Base-by-base conservation (phyloP, 2,113 vertebrate genomes). In the Platichthys stellatus region DNA sequence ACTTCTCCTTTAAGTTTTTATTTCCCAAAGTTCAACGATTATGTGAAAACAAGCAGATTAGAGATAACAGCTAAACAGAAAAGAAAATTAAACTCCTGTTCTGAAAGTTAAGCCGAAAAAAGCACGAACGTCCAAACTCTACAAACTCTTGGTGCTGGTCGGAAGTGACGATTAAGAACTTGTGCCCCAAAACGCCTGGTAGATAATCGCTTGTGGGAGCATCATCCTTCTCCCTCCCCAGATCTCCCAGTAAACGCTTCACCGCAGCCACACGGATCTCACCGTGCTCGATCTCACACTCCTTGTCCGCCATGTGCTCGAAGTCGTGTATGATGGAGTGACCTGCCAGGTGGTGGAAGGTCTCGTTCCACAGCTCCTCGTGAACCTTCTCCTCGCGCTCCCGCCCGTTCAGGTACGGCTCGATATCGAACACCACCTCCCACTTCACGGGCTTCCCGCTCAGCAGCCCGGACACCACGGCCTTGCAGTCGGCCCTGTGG, bases 211-310 rank as follows among this genome's bases (percentile, higher is more conserved):
- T 31, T 31, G 31, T 31, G 31, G 31, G 6, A 31, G 31, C 6
- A 31, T 31, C 5, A 7, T 31, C 26, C 2, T 2, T 24, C 2
- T 38, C 11, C 40, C 0, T 12, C 40, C 47, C 17, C 47, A 49
- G 14, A 5, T 21, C 53, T 54, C 53, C 12, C n/a, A 21, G 6
- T 3, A 2, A 49, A 49, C 47, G 17, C 47, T 18, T 5, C 5
- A 31, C 1, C 6, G 28, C 28, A 31, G 5, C 18, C 11, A 18
- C 18, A n/a, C 59, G 11, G 28, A 13, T 40, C 28, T 95, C 91
- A 98, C 97, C 96, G 0, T 96, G 95, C 82, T 99, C 97, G 0
- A 98, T 98, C 78, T 98, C 98, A n/a, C 90, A 84, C 83, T 98
- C 95, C 43, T 93, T 95, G 31, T 97, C 93, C 0, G 91, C 96